A percentile compares a stretch with the other conserved stretches of the same genome.
These are phyloP conservation scores for Rhynchophorus ferrugineus DNA, from an alignment of 1,140 invertebrate genomes.

Conservation along the genomic window DNA sequence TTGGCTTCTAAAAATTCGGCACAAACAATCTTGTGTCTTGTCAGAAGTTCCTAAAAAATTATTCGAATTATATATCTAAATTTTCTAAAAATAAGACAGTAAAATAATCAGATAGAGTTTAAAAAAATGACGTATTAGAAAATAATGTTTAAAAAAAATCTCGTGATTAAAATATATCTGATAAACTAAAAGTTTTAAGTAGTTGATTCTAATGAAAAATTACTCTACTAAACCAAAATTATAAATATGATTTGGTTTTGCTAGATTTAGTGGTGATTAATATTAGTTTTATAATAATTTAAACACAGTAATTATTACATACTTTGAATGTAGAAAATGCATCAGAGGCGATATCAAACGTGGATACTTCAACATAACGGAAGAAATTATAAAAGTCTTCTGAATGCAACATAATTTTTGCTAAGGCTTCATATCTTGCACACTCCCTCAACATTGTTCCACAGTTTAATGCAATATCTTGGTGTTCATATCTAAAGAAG, in stretches of 20 bases:
- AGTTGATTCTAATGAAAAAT: too few species aligned
- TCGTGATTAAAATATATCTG: too few species aligned
- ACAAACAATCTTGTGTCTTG: conserved; percentile 95
- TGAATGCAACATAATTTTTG: conserved; percentile 96
- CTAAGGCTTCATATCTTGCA: conserved; percentile 92
- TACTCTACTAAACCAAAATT: too few species aligned
- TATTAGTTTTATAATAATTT: too few species aligned
- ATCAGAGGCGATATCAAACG: conserved; percentile 99
- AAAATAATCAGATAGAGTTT: not conserved
- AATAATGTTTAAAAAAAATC: too few species aligned
- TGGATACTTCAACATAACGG: conserved; percentile 98
- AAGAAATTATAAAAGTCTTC: conserved; percentile 99
- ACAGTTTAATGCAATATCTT: conserved; percentile 98
- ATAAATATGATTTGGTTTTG: too few species aligned
- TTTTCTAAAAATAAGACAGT: too few species aligned
- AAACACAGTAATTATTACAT: conserved; percentile 26
- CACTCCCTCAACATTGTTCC: conserved; percentile 98
- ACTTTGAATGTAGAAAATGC: conserved; percentile 99
- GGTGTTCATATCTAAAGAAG: conserved; percentile 84
- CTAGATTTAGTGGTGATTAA: too few species aligned
- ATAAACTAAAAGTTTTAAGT: too few species aligned
- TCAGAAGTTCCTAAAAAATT: conserved; percentile 85
- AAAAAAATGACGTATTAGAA: conserved; percentile 2
- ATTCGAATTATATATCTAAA: too few species aligned
- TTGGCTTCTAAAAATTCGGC: conserved; percentile 98